Base-by-base conservation (phyloP, 2,888 invertebrate species). In the Amblyjoppa proteus region DNA sequence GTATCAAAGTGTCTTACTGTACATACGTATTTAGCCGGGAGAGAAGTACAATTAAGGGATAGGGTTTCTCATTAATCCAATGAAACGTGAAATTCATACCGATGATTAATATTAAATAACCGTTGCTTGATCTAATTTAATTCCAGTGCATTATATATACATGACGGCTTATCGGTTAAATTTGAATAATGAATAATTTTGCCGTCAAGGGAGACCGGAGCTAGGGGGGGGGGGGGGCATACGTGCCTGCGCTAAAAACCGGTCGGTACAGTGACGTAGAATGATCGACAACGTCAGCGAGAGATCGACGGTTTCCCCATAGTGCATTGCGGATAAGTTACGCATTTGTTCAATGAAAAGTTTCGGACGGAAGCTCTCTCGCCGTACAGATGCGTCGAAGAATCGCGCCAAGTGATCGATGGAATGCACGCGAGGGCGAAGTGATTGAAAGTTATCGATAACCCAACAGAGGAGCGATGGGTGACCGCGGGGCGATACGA, bases 261-360 rank as follows among this genome's bases (percentile, higher is more conserved):
- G 88, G 85, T 89, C 88, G 88, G 81, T 85, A 86, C 86, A 78
- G 81, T 87, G 88, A 87, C 88, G 74, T 87, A 77, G 83, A 90
- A 89, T 90, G 91, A 90, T 90, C 88, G 90, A 90, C 90, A 88
- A 79, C 85, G 89, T 34, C 28, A 16, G n/a, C 53, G 38, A 13
- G 13, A 9, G 77, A 56, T 28, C 25, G 53, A 28, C 38, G 58
- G 16, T 45, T 77, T 56, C n/a, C 25, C 41, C 41, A 25, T 41
- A 51, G 53, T 53, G 41, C 34, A 77, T 25, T 77, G 41, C 53
- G 20, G 77, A 77, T 68, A 76, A 76, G 66, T 76, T 20, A 51
- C 28, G 28, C 28, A 77, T 77, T 77, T 68, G 68, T 28, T 68
- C 51, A 66, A 25, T 64, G 66, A 49, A 20, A 66, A 64, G 76